phyloP scores from a whole-genome alignment of 2,888 invertebrate species.

The Meteorus colon region DNA sequence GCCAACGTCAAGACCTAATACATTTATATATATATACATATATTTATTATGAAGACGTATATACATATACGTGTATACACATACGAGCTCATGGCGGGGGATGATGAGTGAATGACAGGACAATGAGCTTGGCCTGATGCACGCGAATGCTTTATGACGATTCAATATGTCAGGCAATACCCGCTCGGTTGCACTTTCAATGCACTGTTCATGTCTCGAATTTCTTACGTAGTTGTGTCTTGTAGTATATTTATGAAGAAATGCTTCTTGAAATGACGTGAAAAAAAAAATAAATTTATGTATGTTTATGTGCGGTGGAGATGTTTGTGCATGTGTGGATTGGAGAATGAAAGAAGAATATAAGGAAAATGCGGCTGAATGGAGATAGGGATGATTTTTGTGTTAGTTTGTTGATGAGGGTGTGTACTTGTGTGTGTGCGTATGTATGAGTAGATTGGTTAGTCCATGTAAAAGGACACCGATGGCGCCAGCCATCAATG shows the following conservation, averaged over 20 bases:
- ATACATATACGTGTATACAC: conserved; percentile 7
- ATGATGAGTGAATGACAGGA: conserved; percentile 74
- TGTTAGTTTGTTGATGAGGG: conserved; percentile 2
- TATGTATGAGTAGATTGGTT: not conserved
- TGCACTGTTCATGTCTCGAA: conserved; percentile 56
- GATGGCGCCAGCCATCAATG: conserved; percentile 37
- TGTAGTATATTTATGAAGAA: conserved; percentile 6
- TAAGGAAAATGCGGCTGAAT: not conserved
- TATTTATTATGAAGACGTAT: not conserved
- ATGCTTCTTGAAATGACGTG: not conserved
- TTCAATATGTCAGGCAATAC: conserved; percentile 66
- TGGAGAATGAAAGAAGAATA: conserved; percentile 16
- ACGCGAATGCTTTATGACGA: conserved; percentile 72
- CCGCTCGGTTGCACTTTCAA: conserved; percentile 59
- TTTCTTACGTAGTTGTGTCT: conserved; percentile 52
- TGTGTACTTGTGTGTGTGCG: not conserved
- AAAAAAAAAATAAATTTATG: conserved; percentile 24
- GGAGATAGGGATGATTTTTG: conserved; percentile 4
- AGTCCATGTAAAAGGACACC: conserved; percentile 14
- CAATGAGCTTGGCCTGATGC: conserved; percentile 70
- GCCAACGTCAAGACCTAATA: conserved; percentile 2
- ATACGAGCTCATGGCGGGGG: conserved; percentile 61
- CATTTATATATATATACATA: not conserved
- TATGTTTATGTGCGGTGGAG: conserved; percentile 15
- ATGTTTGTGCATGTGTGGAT: no score